Percentiles rank a stretch among this genome's conserved stretches.
Evolutionary conservation across 2,113 vertebrate species (phyloP).

Genomic region (Dascyllus trimaculatus): DNA sequence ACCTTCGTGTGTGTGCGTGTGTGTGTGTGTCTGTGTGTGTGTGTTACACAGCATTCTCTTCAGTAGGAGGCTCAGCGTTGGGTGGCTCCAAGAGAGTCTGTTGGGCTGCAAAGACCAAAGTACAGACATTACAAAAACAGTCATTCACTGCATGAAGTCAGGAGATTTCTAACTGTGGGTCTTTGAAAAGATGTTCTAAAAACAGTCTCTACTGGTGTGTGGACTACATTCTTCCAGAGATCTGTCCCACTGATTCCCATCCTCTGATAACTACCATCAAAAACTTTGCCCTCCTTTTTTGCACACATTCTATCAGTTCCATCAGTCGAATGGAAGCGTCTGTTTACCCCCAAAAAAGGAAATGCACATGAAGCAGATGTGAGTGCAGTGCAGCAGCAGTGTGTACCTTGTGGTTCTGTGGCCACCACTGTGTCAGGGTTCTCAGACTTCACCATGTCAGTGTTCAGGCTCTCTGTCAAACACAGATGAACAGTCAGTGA

Average conservation of each 20-base stretch:
- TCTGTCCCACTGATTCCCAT: too few relatives aligned
- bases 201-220: too few relatives aligned
- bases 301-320: too few relatives aligned
- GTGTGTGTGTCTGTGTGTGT: conserved; percentile 1
- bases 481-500: background rate
- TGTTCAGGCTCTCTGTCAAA: conserved; percentile 91
- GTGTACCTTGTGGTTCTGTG: conserved; percentile 92
- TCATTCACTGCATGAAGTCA: too few relatives aligned
- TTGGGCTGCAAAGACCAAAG: conserved; percentile 80
- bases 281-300: too few relatives aligned
- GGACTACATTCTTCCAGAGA: too few relatives aligned
- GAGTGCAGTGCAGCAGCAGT: background rate
- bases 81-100: conserved; percentile 87
- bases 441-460: conserved; percentile 91
- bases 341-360: too few relatives aligned
- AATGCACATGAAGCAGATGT: too few relatives aligned
- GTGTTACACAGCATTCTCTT: conserved; percentile 79
- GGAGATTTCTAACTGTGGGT: too few relatives aligned
- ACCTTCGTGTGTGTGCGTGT: background rate
- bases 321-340: too few relatives aligned
- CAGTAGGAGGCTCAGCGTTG: conserved; percentile 83
- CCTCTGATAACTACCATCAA: too few relatives aligned
- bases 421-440: conserved; percentile 91
- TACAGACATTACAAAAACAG: background rate
- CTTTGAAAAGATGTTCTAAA: too few relatives aligned